phyloP scores from a whole-genome alignment of 2,888 invertebrate species.

The Lucinisca nassula region DNA sequence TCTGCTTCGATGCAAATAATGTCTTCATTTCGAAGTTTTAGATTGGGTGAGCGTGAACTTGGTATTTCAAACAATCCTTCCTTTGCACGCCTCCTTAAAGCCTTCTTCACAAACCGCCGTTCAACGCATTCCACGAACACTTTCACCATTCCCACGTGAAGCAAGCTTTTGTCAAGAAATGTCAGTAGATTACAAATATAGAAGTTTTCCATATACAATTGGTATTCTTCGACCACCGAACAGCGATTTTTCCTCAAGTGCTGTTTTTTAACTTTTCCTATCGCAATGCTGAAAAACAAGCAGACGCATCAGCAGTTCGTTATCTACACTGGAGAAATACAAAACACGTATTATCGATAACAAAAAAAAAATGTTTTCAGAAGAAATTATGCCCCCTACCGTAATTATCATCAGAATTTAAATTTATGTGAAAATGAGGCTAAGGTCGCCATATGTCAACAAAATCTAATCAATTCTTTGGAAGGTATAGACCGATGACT shows the following conservation, averaged over 20 bases:
- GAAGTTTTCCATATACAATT: slow-evolving; percentile 67
- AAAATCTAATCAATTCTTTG: no score
- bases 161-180: slow-evolving; percentile 68
- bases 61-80: slow-evolving; percentile 75
- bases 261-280: slow-evolving; percentile 72
- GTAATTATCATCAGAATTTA: no score
- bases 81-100: slow-evolving; percentile 66
- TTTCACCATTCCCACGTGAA: slow-evolving; percentile 70
- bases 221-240: slow-evolving; percentile 65
- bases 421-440: no score
- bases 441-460: no score
- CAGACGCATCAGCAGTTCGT: no score
- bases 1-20: slow-evolving; percentile 71
- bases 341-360: no score
- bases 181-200: slow-evolving; percentile 72
- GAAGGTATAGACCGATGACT: no score
- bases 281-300: slow-evolving; percentile 67
- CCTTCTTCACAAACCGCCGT: slow-evolving; percentile 69
- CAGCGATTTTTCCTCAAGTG: slow-evolving; percentile 63
- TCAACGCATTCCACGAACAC: slow-evolving; percentile 72
- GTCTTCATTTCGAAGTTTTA: slow-evolving; percentile 69
- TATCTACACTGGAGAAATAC: no score
- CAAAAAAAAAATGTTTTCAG: no score
- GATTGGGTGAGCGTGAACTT: slow-evolving; percentile 69
- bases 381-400: no score